Base-by-base conservation (phyloP, 2,797 vertebrate genomes). In the Octomys mimax region DNA sequence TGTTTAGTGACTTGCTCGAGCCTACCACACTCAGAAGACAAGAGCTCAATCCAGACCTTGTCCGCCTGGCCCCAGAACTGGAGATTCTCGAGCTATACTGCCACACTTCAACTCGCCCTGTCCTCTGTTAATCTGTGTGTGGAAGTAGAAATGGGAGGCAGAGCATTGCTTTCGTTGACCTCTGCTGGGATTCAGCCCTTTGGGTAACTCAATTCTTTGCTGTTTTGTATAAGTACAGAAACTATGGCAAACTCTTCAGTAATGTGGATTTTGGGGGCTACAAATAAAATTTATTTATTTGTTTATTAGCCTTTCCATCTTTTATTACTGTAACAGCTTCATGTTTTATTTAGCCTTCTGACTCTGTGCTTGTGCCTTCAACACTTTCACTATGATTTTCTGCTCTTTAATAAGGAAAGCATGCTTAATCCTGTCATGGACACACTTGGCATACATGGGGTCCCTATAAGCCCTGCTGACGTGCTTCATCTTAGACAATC, bases 81-180 rank as follows among this genome's bases (percentile, higher is more conserved):
- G 64, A 42, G 28, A 5, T 62, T 84, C 39, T 31, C n/a, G 24
- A 28, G 19, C 10, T 21, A 8, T 12, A 0, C 1, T 14, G 13
- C 19, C 1, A 1, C 18, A 10, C 26, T 18, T 42, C 16, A 36
- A 2, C 2, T 5, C 16, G 49, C 22, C 64, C 11, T 26, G 5
- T 42, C 21, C 16, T 85, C 64, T 80, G 84, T 9, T 77, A 33
- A 6, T 24, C 73, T 86, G 73, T 62, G 39, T 3, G 14, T 78
- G 70, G 26, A 18, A 64, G 13, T 9, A 64, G 31, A 87, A 86
- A 36, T 46, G 36, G 85, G 64, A 52, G 71, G 39, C n/a, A 70
- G 70, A 62, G 6, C 0, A 5, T 42, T 4, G 5, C 66, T 33
- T 84, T 64, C 16, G 28, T 96, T 46, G 59, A 42, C 49, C 6